Evolutionary conservation across 2,888 invertebrate genomes (phyloP).

Genomic region (Sialis lutaria): DNA sequence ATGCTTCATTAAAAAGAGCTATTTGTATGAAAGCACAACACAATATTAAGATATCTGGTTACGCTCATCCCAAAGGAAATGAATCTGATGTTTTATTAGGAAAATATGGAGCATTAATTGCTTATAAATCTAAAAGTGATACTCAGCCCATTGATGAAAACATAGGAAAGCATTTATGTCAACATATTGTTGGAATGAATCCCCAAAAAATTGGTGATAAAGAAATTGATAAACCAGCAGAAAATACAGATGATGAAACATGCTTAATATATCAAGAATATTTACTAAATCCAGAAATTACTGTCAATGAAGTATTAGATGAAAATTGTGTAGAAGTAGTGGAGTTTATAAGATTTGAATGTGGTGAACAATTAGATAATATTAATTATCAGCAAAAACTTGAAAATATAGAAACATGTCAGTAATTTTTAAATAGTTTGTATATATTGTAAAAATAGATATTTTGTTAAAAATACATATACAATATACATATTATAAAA

Average conservation of each 20-base stretch:
- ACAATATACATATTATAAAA: not conserved
- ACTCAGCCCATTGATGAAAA: conserved; percentile 23
- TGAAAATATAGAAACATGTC: conserved; percentile 43
- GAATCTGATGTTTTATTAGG: conserved; percentile 40
- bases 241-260: conserved; percentile 56
- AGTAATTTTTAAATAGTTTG: conserved; percentile 22
- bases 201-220: conserved; percentile 56
- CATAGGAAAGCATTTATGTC: conserved; percentile 63
- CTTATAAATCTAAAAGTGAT: conserved; percentile 29
- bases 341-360: conserved; percentile 76
- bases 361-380: conserved; percentile 43
- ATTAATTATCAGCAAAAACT: conserved; percentile 30
- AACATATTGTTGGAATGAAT: conserved; percentile 84
- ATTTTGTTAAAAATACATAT: not conserved
- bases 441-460: not conserved
- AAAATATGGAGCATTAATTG: conserved; percentile 72
- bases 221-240: conserved; percentile 37
- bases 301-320: conserved; percentile 53
- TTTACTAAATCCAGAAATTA: conserved; percentile 56
- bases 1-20: conserved; percentile 65
- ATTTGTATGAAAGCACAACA: conserved; percentile 48
- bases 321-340: conserved; percentile 46
- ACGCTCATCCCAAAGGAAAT: conserved; percentile 59
- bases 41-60: conserved; percentile 42
- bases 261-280: conserved; percentile 77